These are phyloP conservation scores for Radopholus similis DNA, from an alignment of 1,140 invertebrate species.

Conservation along the genomic window DNA sequence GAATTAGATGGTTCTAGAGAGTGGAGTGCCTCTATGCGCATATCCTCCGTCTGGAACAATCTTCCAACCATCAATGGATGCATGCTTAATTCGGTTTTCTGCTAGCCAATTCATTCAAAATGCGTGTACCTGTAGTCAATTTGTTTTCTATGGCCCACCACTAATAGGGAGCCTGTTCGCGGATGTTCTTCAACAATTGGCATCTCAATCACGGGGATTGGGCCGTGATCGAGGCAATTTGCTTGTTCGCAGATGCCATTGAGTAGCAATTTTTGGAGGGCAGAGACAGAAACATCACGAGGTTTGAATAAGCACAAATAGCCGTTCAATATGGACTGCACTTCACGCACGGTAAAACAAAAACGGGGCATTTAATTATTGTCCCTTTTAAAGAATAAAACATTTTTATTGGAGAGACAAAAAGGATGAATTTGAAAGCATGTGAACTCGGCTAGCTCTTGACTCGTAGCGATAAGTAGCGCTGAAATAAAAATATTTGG, in stretches of 20 bases:
- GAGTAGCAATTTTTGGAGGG: conserved; percentile 37
- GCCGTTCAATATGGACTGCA: conserved; percentile 44
- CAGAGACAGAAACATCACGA: conserved; percentile 44
- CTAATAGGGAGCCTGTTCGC: conserved; percentile 38
- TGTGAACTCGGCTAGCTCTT: no score
- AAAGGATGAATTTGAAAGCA: no score
- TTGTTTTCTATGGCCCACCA: conserved; percentile 45
- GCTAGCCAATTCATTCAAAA: background rate
- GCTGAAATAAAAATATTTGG: no score
- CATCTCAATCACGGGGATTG: conserved; percentile 33
- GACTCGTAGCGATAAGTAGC: no score
- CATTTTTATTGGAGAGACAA: no score
- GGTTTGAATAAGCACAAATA: conserved; percentile 57
- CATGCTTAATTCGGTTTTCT: conserved; percentile 31
- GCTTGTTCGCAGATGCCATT: conserved; percentile 32
- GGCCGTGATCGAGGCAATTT: conserved; percentile 25
- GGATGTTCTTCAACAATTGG: conserved; percentile 53
- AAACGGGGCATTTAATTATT: no score
- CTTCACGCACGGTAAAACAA: conserved; percentile 33
- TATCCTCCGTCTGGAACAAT: conserved; percentile 40
- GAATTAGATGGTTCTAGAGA: conserved; percentile 45
- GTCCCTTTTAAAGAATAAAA: no score
- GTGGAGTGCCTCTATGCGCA: conserved; percentile 44
- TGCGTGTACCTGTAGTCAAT: conserved; percentile 47
- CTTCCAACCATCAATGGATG: conserved; percentile 49